These are phyloP conservation scores for Rhingia campestris DNA, from an alignment of 2,888 invertebrate species.

Conservation along the genomic window DNA sequence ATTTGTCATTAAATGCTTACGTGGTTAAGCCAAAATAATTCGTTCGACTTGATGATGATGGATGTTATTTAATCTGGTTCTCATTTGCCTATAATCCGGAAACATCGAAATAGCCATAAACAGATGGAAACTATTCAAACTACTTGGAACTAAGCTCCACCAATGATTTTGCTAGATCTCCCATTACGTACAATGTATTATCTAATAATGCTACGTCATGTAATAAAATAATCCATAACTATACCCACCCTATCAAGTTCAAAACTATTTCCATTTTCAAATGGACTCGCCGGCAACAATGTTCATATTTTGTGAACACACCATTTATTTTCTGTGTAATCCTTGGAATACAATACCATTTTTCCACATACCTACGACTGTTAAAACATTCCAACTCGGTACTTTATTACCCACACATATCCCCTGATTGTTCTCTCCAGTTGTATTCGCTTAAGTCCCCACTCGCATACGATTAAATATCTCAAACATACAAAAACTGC, in stretches of 20 bases:
- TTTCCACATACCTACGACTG: constrained; percentile 14
- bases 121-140: no score
- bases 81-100: no score
- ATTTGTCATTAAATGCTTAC: no score
- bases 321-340: constrained; percentile 56
- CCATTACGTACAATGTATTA: no score
- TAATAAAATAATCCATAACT: background rate
- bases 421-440: background rate
- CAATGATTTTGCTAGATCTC: no score
- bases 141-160: no score
- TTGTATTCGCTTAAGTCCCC: constrained; percentile 8
- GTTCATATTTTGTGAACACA: constrained; percentile 54
- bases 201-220: no score
- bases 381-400: constrained; percentile 18
- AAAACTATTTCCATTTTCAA: constrained; percentile 45
- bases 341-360: constrained; percentile 39
- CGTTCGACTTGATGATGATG: no score
- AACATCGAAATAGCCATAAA: no score
- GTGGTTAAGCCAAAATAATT: no score
- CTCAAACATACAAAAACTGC: background rate
- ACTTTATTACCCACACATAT: constrained; percentile 26
- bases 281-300: constrained; percentile 45
- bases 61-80: no score
- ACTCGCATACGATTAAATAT: constrained; percentile 49
- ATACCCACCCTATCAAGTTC: background rate